These are phyloP conservation scores for Pseudochirops cupreus DNA, from an alignment of 2,797 vertebrate genomes.

Conservation along the genomic window DNA sequence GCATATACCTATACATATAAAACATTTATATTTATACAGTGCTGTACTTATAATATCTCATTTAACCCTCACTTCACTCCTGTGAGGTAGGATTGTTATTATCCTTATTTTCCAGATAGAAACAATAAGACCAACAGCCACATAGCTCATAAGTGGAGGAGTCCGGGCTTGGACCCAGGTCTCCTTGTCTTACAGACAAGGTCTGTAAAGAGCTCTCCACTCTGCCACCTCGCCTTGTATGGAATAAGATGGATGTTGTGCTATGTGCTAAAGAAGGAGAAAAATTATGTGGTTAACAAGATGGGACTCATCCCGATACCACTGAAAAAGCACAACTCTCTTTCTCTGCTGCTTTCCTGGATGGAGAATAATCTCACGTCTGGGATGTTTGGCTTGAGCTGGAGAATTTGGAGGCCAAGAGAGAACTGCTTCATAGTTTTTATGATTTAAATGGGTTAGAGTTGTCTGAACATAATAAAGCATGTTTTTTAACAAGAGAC, in stretches of 20 bases:
- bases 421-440: neutral
- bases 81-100: neutral
- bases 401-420: neutral
- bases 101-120: neutral
- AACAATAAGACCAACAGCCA: neutral
- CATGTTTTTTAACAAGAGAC: slow-evolving; percentile 34
- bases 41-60: neutral
- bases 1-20: neutral
- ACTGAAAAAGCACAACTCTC: neutral
- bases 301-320: neutral
- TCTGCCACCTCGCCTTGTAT: neutral
- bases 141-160: neutral
- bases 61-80: neutral
- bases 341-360: neutral
- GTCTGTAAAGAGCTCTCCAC: neutral
- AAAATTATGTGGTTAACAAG: neutral
- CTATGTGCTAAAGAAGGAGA: neutral
- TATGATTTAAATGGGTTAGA: neutral
- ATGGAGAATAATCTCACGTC: slow-evolving; percentile 17
- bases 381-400: neutral
- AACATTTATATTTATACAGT: neutral
- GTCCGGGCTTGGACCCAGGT: neutral
- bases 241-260: neutral
- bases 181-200: neutral
- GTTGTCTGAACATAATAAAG: neutral